Conservation (phyloP, 1,140 invertebrate genomes). For the Phthorimaea operculella region DNA sequence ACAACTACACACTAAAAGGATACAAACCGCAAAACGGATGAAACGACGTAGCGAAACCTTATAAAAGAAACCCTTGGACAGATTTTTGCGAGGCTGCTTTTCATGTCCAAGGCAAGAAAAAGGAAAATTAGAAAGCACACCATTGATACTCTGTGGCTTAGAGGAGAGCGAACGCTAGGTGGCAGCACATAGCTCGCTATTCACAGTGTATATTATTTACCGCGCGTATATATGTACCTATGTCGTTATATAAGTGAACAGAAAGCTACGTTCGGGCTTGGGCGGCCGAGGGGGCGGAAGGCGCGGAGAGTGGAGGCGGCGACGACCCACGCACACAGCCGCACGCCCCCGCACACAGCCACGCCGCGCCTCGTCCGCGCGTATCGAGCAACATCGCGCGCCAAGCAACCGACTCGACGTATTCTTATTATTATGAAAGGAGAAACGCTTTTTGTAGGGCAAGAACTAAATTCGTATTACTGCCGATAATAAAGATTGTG, state of each 20-base stretch:
- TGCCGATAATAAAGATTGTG: slow-evolving; percentile 64
- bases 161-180: slow-evolving; percentile 52
- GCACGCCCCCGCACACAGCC: slow-evolving; percentile 33
- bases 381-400: slow-evolving; percentile 48
- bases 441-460: slow-evolving; percentile 68
- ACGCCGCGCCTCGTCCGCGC: slow-evolving; percentile 35
- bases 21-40: too few relatives aligned
- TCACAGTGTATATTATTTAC: slow-evolving; percentile 63
- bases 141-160: slow-evolving; percentile 42
- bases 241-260: slow-evolving; percentile 67
- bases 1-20: too few relatives aligned
- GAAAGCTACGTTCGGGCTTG: slow-evolving; percentile 60
- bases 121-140: slow-evolving; percentile 46
- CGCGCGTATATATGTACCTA: slow-evolving; percentile 55
- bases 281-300: slow-evolving; percentile 20
- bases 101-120: slow-evolving; percentile 10
- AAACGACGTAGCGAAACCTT: too few relatives aligned
- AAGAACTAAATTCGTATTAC: slow-evolving; percentile 67
- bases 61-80: too few relatives aligned
- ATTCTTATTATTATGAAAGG: slow-evolving; percentile 68
- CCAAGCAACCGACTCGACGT: slow-evolving; percentile 56
- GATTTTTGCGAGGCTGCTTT: too few relatives aligned
- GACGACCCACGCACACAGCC: slow-evolving; percentile 32
- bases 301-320: slow-evolving; percentile 13
- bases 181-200: slow-evolving; percentile 63